Evolutionary conservation across 2,797 vertebrate genomes (phyloP), one percentile per base, ranked within the genome.

Genomic region (Phoebastria nigripes): DNA sequence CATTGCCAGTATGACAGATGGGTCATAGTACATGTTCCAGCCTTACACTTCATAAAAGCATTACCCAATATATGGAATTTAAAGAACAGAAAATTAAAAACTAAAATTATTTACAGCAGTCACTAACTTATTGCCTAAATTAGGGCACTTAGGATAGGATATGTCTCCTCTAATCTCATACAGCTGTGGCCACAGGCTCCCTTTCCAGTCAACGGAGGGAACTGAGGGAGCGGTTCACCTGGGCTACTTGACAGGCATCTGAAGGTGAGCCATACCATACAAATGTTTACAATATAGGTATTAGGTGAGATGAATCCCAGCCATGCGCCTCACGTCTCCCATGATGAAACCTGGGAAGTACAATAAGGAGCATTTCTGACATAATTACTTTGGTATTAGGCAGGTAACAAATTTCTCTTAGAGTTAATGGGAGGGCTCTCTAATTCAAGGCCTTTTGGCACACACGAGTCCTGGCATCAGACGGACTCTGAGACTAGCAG

Each of bases 261-360:
- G 63, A 59, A 41, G 12, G 41, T 59, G 74, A 81, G 37, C 56
- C 8, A 20, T 2, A 26, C 11, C 21, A 47, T 1, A n/a, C 8
- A 44, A 41, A 31, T 6, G 29, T 54, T 82, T 66, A 44, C 19
- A 58, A 11, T 3, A 28, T 5, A 44, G 47, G 15, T 15, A 22
- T 62, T 20, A 54, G 28, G 56, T 11, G 26, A 71, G 39, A 55
- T 37, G 29, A 87, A 76, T 56, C 39, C 35, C 52, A 82, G 47
- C 13, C 33, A 25, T 3, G 6, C 20, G 8, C 16, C 6, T 62
- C 54, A 12, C 0, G 0, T 55, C 20, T 55, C 47, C 26, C n/a
- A 18, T 3, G 11, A 46, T 18, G 22, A 62, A 82, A 82, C 29
- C 18, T 61, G 58, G 28, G 4, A 82, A n/a, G 33, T 70, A 28